Evolutionary conservation across 2,113 vertebrate species (phyloP).

Genomic region (Microtus montanus): DNA sequence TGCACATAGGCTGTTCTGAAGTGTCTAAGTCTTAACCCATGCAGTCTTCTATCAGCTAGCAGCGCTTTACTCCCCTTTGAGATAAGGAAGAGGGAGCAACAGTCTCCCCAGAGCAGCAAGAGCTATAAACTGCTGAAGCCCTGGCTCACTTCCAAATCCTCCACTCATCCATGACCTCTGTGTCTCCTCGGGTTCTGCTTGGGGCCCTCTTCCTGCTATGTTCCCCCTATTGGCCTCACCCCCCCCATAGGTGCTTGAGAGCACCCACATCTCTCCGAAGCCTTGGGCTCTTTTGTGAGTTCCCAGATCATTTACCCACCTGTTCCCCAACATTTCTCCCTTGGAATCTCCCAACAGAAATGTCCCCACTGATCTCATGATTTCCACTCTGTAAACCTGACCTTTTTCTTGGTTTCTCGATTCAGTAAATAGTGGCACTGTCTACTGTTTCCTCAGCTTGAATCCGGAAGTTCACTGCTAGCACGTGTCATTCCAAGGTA

Average conservation of each 20-base stretch:
- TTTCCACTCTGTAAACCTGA: constrained; percentile 9
- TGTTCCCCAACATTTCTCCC: not conserved
- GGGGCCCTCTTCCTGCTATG: not conserved
- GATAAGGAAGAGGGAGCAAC: not conserved
- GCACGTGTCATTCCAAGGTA: not conserved
- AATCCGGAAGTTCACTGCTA: not conserved
- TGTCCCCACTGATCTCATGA: not conserved
- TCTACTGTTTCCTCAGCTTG: not conserved
- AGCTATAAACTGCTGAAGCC: not conserved
- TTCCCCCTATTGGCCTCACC: not conserved
- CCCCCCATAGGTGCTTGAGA: not conserved
- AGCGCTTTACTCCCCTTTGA: not conserved
- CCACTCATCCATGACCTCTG: not conserved
- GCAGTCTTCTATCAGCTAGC: not conserved
- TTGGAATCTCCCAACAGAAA: not conserved
- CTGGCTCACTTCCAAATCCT: not conserved
- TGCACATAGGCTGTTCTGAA: constrained; percentile 15
- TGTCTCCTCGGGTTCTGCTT: not conserved
- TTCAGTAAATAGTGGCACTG: not conserved
- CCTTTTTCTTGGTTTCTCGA: not conserved
- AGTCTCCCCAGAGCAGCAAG: not conserved
- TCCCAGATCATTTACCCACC: not conserved
- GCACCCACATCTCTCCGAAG: not conserved
- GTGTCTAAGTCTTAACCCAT: constrained; percentile 34
- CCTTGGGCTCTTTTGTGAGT: not conserved